phyloP scores from a whole-genome alignment of 2,888 invertebrate species.

The Melanophora roralis region DNA sequence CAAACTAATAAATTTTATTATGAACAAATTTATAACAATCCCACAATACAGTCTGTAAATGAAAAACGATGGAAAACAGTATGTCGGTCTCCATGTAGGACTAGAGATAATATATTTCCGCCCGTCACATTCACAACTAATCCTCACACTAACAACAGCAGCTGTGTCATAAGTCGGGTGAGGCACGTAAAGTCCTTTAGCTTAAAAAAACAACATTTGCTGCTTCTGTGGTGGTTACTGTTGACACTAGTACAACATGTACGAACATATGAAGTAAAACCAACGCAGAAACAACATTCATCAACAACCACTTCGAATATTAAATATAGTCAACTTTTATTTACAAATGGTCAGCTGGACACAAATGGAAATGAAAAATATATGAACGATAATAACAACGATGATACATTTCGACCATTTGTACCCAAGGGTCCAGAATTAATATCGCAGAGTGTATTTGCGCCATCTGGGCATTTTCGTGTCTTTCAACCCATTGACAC shows the following conservation, averaged over 20 bases:
- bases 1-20: conserved; percentile 20
- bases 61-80: background rate
- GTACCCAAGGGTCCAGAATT: conserved; percentile 69
- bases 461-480: conserved; percentile 72
- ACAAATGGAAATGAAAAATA: background rate
- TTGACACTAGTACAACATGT: background rate
- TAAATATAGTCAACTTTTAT: conserved; percentile 67
- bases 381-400: conserved; percentile 53
- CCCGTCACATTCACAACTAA: background rate
- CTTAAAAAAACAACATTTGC: conserved; percentile 26
- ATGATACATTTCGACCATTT: conserved; percentile 72
- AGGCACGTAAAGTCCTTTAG: conserved; percentile 11
- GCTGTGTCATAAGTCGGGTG: background rate
- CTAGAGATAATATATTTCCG: background rate
- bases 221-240: conserved; percentile 22
- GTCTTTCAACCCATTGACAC: conserved; percentile 72
- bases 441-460: conserved; percentile 72
- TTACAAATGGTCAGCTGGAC: conserved; percentile 48
- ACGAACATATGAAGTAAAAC: conserved; percentile 21
- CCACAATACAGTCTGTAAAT: background rate
- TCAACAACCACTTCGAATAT: background rate
- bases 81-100: background rate
- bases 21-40: background rate
- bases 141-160: background rate
- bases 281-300: background rate